A percentile compares a stretch with the other conserved stretches of the same genome.
phyloP scores from a whole-genome alignment of 2,797 vertebrate genomes.

The Catamblyrhynchus diadema region DNA sequence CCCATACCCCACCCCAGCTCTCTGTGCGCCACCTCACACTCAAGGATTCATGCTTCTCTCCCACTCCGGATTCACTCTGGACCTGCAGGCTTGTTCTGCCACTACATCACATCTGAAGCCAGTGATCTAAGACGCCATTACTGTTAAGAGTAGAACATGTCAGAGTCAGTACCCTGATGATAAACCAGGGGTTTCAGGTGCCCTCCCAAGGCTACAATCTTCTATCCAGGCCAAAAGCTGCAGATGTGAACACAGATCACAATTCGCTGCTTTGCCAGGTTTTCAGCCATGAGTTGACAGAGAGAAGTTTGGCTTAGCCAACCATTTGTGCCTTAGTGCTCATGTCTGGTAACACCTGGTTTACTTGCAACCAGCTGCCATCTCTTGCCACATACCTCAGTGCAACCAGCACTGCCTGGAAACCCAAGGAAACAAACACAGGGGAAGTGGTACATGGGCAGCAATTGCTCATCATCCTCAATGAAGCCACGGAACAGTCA shows the following conservation, averaged over 20 bases:
- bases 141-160: background rate
- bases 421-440: slow-evolving; percentile 73
- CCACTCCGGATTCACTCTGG: background rate
- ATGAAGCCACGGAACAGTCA: background rate
- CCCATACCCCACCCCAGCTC: background rate
- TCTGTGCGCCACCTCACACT: background rate
- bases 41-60: background rate
- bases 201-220: background rate
- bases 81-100: background rate
- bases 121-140: background rate
- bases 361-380: slow-evolving; percentile 49
- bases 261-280: background rate
- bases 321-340: background rate
- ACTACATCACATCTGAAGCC: background rate
- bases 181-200: background rate
- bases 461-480: slow-evolving; percentile 23
- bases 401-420: slow-evolving; percentile 59
- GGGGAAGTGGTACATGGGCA: background rate
- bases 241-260: background rate
- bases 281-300: slow-evolving; percentile 36
- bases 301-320: slow-evolving; percentile 46
- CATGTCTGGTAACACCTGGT: background rate
- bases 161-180: background rate
- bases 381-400: slow-evolving; percentile 32
- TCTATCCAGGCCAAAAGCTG: background rate